phyloP scores from a whole-genome alignment of 2,888 invertebrate genomes.

The Acleris sparsana region DNA sequence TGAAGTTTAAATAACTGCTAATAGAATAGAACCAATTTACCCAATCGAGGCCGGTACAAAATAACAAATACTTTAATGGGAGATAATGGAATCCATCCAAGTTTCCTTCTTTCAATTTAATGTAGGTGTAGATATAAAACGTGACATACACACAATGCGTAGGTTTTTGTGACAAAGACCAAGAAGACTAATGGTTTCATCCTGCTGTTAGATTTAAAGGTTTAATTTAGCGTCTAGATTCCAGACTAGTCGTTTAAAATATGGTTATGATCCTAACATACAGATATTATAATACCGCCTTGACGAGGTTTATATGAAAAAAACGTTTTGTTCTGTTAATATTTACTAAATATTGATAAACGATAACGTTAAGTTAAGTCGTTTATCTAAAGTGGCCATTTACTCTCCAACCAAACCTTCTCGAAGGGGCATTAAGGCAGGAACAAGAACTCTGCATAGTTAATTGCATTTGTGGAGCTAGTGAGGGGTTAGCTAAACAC shows the following conservation, averaged over 20 bases:
- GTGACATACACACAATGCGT: conserved; percentile 38
- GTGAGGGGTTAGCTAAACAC: conserved; percentile 32
- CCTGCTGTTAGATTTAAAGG: neutral
- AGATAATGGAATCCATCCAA: conserved; percentile 28
- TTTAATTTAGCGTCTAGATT: conserved; percentile 2
- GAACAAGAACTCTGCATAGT: conserved; percentile 24
- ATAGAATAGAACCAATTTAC: conserved; percentile 20
- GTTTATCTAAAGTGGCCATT: conserved; percentile 25
- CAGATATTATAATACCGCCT: neutral
- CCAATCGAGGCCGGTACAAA: conserved; percentile 8
- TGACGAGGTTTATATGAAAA: neutral
- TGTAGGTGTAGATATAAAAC: conserved; percentile 20
- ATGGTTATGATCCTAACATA: neutral
- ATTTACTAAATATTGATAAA: neutral
- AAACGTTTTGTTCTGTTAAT: neutral
- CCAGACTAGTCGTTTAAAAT: neutral
- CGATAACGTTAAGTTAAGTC: neutral
- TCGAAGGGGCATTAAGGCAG: conserved; percentile 12
- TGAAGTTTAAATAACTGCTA: conserved; percentile 25
- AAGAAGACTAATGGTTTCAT: neutral
- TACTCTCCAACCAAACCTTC: conserved; percentile 7
- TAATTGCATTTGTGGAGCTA: conserved; percentile 30
- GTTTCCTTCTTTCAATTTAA: conserved; percentile 32
- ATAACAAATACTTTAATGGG: conserved; percentile 26
- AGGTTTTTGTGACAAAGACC: neutral